Evolutionary conservation across 2,113 vertebrate genomes (phyloP), one percentile per base, ranked within the genome.

Genomic region (Callipepla squamata): DNA sequence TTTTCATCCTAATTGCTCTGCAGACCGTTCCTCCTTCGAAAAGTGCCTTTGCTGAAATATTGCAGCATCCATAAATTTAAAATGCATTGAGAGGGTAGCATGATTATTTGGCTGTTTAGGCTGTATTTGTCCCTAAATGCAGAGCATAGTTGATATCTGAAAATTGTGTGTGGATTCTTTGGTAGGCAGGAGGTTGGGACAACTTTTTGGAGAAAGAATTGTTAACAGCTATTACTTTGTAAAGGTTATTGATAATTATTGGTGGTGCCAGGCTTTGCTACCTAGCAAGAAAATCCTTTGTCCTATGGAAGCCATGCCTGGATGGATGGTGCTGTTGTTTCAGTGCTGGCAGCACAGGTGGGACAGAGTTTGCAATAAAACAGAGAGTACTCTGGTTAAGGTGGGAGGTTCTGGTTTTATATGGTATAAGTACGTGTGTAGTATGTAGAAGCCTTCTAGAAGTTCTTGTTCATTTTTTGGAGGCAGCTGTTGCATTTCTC

Each of bases 1-100:
- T 79, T 90, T 78, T 92, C 73, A 83, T 75, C 65, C 92, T 87
- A 44, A 88, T 74, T 89, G 89, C 81, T 83, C 48, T 45, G 28
- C 25, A 4, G 89, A 69, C 77, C 10, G 7, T 51, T 67, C 80
- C 76, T 70, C 90, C 79, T 94, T 75, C 66, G 38, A 45, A 89
- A 72, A 44, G 30, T 50, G 68, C 70, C 57, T 55, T 25, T 42
- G 78, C 89, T 93, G 93, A 94, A 93, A 82, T 80, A 84, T 65
- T 77, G 89, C 85, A n/a, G 75, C 22, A 76, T 15, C 77, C 48
- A 32, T 90, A 94, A 92, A 87, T 92, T 45, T 3, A 40, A 23
- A 17, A 10, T 72, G 69, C 51, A 18, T 32, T 30, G 69, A 84
- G 85, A 85, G 66, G 79, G 81, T 5, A 53, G 40, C 5, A 32